phyloP scores from a whole-genome alignment of 2,797 vertebrate species.

The Sebastiscus albofasciatus region DNA sequence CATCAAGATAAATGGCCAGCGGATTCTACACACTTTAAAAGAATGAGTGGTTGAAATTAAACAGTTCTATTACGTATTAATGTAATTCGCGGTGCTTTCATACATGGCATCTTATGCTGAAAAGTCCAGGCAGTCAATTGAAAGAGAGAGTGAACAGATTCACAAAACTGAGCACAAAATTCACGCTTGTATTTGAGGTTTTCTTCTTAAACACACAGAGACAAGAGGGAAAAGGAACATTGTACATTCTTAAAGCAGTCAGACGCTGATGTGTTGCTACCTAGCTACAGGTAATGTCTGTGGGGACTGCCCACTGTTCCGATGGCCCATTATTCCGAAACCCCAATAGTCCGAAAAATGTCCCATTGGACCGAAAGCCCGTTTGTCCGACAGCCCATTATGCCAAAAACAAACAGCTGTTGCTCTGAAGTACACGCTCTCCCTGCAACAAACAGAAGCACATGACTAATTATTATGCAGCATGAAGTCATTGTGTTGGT shows the following conservation, averaged over 20 bases:
- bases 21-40: background rate
- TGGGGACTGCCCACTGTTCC: too few relatives aligned
- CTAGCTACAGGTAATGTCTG: background rate
- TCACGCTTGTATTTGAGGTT: background rate
- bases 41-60: background rate
- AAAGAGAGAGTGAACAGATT: background rate
- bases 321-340: too few relatives aligned
- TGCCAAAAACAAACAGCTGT: background rate
- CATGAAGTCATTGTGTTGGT: background rate
- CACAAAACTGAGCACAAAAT: background rate
- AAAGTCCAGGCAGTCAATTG: background rate
- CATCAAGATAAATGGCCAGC: slow-evolving; percentile 11
- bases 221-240: background rate
- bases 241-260: background rate
- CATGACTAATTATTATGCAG: background rate
- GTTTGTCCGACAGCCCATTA: background rate
- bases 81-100: background rate
- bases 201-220: background rate
- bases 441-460: background rate
- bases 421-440: background rate
- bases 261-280: background rate
- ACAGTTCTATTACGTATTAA: background rate
- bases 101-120: background rate
- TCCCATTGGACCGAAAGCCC: background rate
- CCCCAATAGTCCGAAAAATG: background rate